A percentile compares a stretch with the other conserved stretches of the same genome.
phyloP scores from a whole-genome alignment of 2,888 invertebrate species.

The Epinotia ramella region DNA sequence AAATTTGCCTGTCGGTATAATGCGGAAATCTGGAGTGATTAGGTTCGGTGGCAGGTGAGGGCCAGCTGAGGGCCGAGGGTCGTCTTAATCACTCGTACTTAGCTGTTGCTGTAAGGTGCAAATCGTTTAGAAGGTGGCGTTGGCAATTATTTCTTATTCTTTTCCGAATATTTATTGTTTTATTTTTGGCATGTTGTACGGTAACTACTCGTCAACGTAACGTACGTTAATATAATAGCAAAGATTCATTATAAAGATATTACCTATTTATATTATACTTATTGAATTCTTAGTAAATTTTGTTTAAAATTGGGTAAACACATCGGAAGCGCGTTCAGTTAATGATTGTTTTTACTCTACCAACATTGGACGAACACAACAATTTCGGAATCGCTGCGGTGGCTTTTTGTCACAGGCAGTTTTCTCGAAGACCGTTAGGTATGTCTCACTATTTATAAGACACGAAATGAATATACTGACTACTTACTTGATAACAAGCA shows the following conservation, averaged over 20 bases:
- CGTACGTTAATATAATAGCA: no score
- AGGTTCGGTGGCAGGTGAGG: slow-evolving; percentile 67
- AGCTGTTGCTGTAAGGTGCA: slow-evolving; percentile 2
- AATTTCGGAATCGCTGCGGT: neutral
- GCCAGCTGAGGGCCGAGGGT: slow-evolving; percentile 53
- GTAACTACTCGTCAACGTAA: no score
- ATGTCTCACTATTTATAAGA: no score
- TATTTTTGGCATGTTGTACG: no score
- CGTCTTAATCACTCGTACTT: slow-evolving; percentile 45
- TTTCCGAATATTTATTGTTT: neutral
- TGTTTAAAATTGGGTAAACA: no score
- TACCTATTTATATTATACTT: no score
- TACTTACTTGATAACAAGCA: neutral
- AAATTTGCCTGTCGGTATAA: slow-evolving; percentile 71
- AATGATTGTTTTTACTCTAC: neutral
- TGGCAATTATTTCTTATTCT: slow-evolving; percentile 10
- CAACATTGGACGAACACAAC: neutral
- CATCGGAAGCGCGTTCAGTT: no score
- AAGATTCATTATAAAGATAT: no score
- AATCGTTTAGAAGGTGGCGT: slow-evolving; percentile 5
- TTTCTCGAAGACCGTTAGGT: no score
- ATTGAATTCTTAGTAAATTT: no score
- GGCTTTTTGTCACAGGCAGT: neutral
- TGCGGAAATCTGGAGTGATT: slow-evolving; percentile 76
- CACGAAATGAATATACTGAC: no score